Evolutionary conservation across 1,140 invertebrate genomes (phyloP), one percentile per base, ranked within the genome.

Genomic region (Hypsibius dujardini): DNA sequence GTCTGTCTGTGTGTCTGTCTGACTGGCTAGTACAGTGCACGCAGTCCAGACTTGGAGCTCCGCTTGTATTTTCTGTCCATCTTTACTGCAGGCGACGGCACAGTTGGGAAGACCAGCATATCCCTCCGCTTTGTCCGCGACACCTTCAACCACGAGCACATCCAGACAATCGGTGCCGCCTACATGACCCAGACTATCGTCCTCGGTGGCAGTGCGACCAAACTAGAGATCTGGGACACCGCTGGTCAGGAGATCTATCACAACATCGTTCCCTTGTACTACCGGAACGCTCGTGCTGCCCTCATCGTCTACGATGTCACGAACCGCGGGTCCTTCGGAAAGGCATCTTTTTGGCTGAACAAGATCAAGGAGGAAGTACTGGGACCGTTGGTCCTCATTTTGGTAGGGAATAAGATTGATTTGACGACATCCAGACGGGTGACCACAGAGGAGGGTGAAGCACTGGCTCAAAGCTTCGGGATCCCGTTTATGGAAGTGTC

Each of bases 261-360:
- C 70, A 62, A 56, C 46, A 72, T 1, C n/a, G 1, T 47, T 47
- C 90, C 93, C 73, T 91, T 92, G 75, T 95, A 95, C 79, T 95
- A 94, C 79, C 84, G 92, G 78, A 90, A 92, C 76, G 90, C 92
- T 46, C 89, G 92, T 76, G 91, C 91, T 86, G 86, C 93, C 70
- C 84, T 95, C 50, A 82, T 95, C 71, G 85, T 95, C 0, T 95
- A 94, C 79, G 92, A 95, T 79, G 88, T 95, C 71, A 93, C 90
- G 59, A 1, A 40, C 77, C 88, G 90, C 81, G 86, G 84, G 46
- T 90, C 89, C 76, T 92, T 88, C 78, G 87, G 89, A 80, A 89
- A 91, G 77, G 90, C 91, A 74, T 85, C 89, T 75, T 87, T 88
- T 46, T 93, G 90, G 90, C 83, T 92, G 28, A 86, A 87, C 47